Evolutionary conservation across 2,888 invertebrate genomes (phyloP), one percentile per base, ranked within the genome.

Genomic region (Polyploca ridens): DNA sequence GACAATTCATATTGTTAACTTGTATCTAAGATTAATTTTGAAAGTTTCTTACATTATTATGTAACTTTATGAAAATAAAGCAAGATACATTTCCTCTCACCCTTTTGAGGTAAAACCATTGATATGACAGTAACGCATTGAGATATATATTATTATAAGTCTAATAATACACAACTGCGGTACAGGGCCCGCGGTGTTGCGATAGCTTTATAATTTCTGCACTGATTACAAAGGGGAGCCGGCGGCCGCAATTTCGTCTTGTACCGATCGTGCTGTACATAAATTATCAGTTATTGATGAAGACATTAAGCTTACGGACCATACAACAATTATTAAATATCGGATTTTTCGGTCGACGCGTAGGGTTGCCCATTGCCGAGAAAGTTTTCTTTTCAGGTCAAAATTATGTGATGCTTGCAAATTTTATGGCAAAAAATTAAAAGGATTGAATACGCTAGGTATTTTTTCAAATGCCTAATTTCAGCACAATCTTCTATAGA

Each of bases 181-280:
- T 81, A 82, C 84, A 83, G 84, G 85, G 85, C 91, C 90, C 77
- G 90, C 90, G 91, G 92, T 27, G 89, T 85, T 88, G 88, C 88
- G 88, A 90, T 85, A 87, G 89, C 87, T 90, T 93, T 93, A 93
- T 93, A 93, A 94, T 93, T 77, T 91, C 89, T 90, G 89, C 89
- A 89, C 90, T 93, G 93, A 94, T 94, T 94, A 93, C 93, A 93
- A 92, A 93, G 91, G 89, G 94, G 94, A 94, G 95, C 95, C 95
- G 94, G 94, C 94, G 95, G 94, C 95, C 94, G 94, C 94, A 92
- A 93, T 94, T 93, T 93, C 90, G 90, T 90, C 93, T 93, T 92
- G 93, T 91, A 91, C 84, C 83, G 91, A 89, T 92, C 94, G 92
- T 90, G 91, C 90, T 83, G 90, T 89, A 90, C 93, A 94, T 94